Base-by-base conservation (phyloP, 1,140 invertebrate genomes). In the Hylyphantes graminicola region DNA sequence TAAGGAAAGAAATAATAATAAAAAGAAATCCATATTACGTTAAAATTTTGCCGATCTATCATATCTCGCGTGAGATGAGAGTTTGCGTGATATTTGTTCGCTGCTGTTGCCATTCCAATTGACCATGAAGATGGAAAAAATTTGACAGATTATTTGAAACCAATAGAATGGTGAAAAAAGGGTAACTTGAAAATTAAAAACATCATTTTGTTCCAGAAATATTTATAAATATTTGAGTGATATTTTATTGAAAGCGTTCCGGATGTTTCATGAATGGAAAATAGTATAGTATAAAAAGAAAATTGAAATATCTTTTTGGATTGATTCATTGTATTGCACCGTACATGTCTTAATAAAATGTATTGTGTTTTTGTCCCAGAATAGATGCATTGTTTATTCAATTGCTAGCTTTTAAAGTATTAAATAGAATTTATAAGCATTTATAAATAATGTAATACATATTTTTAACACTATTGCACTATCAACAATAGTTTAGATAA, bases 81-180 rank as follows among this genome's bases (percentile, higher is more conserved):
- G 72, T 72, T 81, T 54, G 78, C 78, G 78, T 81, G 78, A 81
- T 70, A 15, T 81, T 65, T 67, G 78, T 81, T 63, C 50, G 64
- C 50, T 55, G 78, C 67, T 72, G 78, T 81, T 81, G 65, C 78
- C 78, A 81, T 61, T 81, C 78, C 78, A 81, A 81, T 81, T 81
- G 78, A 81, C 78, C 78, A 57, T 81, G 72, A 81, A 81, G 57
- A 72, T 72, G 21, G 54, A 70, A 79, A n/a, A 65, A 55, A 55
- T 79, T 70, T 81, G 63, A 72, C 55, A 81, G 55, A 70, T 65
- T 67, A 35, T 35, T 35, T 35, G 35, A 35, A 35, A 35, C 35
- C 63, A 8, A 55, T 15, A 61, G 48, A 35, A 35, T 11, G 15
- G 53, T 11, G 19, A 75, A 77, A 70, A 81, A 53, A 67, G 35